Percentiles rank a stretch among this genome's conserved stretches.
These are phyloP conservation scores for Aurelia sp. DNA, from an alignment of 30 jellyfish, hydroid and myxozoan species.

Conservation along the genomic window DNA sequence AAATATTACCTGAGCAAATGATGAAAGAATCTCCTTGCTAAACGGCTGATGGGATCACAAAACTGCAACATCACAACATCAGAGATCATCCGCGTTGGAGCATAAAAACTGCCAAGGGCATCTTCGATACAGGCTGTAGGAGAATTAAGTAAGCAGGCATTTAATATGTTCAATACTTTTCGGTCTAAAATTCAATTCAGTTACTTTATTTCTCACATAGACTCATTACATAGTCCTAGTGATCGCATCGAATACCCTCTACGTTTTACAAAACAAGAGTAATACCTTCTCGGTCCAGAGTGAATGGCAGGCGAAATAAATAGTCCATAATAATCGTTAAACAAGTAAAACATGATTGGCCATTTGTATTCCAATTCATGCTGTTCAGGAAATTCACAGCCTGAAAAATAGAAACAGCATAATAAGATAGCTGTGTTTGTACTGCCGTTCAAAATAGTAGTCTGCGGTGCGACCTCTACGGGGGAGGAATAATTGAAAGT, in stretches of 20 bases:
- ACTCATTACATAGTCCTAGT: too few relatives aligned
- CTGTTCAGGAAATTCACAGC: slow-evolving; percentile 84
- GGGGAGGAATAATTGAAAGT: too few relatives aligned
- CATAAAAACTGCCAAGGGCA: slow-evolving; percentile 94
- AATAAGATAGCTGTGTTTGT: too few relatives aligned
- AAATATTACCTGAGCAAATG: slow-evolving; percentile 84
- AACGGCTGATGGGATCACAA: slow-evolving; percentile 89
- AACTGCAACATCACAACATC: slow-evolving; percentile 71
- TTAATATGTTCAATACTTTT: too few relatives aligned
- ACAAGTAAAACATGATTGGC: slow-evolving; percentile 87
- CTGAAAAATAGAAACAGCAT: slow-evolving; percentile 32
- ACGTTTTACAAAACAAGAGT: too few relatives aligned
- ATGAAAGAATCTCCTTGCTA: slow-evolving; percentile 94
- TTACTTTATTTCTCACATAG: too few relatives aligned
- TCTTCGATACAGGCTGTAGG: slow-evolving; percentile 81
- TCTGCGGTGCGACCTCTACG: too few relatives aligned
- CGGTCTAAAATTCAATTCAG: too few relatives aligned
- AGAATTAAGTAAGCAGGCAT: neutral
- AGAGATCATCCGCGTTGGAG: slow-evolving; percentile 84
- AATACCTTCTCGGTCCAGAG: slow-evolving; percentile 78
- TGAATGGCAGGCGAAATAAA: slow-evolving; percentile 70
- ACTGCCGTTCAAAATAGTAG: too few relatives aligned
- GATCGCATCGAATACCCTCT: too few relatives aligned
- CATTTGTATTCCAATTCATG: slow-evolving; percentile 90
- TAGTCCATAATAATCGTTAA: slow-evolving; percentile 78